phyloP scores from a whole-genome alignment of 2,797 vertebrate species.

The Phylloscopus collybita region DNA sequence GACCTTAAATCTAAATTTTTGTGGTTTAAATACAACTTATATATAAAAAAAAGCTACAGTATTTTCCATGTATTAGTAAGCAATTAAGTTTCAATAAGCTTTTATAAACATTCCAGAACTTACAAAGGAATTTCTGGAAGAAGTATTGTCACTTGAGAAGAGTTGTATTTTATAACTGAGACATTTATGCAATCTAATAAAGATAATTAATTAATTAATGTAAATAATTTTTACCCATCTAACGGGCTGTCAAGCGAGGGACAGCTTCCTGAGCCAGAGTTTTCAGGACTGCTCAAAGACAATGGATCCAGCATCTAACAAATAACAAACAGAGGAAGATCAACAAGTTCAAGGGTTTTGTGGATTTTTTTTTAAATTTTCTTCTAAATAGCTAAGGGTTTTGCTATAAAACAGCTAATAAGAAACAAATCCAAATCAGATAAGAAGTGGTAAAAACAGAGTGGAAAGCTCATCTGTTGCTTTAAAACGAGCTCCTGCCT shows the following conservation, averaged over 20 bases:
- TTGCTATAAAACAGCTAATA: neutral
- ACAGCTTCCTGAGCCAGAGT: slow-evolving; percentile 97
- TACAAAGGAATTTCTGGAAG: neutral
- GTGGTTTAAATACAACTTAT: neutral
- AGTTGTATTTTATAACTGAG: neutral
- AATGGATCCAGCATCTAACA: slow-evolving; percentile 95
- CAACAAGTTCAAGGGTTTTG: neutral
- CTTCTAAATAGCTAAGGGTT: neutral
- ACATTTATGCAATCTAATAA: neutral
- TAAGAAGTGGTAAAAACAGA: neutral
- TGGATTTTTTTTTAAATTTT: neutral
- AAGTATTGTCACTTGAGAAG: neutral
- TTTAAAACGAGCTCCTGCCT: neutral
- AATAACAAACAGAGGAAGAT: slow-evolving; percentile 33
- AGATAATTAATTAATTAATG: neutral
- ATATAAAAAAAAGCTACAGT: neutral
- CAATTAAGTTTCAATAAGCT: neutral
- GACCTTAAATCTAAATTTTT: neutral
- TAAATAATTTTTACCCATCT: slow-evolving; percentile 86
- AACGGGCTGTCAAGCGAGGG: slow-evolving; percentile 97
- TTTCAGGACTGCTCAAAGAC: slow-evolving; percentile 98
- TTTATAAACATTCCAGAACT: neutral
- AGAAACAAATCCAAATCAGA: neutral
- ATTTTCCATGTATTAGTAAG: neutral
- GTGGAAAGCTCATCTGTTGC: neutral